Percentiles rank a stretch among this genome's conserved stretches.
Evolutionary conservation across 2,888 invertebrate genomes (phyloP).

Genomic region (Nesidiocoris tenuis): DNA sequence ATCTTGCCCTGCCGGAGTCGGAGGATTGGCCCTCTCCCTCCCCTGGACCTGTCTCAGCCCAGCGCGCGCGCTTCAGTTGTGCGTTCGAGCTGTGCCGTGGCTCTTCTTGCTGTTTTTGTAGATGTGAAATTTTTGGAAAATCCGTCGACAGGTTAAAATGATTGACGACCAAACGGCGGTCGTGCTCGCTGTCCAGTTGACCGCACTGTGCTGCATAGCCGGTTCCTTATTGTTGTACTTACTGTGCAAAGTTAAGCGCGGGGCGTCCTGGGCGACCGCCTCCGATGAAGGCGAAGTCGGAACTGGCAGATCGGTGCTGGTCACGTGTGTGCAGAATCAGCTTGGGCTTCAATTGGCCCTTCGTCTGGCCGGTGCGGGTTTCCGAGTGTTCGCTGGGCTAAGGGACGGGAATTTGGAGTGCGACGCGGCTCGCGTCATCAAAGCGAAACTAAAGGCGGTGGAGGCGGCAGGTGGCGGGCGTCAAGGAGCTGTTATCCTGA

Average conservation of each 20-base stretch:
- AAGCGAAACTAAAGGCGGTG: constrained; percentile 56
- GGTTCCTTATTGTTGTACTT: constrained; percentile 78
- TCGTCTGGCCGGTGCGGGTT: constrained; percentile 69
- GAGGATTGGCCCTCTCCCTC: neutral
- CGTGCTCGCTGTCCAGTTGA: constrained; percentile 75
- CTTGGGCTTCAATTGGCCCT: constrained; percentile 73
- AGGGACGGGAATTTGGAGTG: constrained; percentile 44
- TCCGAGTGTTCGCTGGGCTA: constrained; percentile 75
- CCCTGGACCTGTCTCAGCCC: neutral
- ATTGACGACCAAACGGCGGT: constrained; percentile 82
- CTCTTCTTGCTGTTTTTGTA: neutral
- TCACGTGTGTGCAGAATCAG: constrained; percentile 78
- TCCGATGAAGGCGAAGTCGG: constrained; percentile 50
- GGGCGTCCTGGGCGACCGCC: constrained; percentile 45
- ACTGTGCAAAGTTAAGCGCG: constrained; percentile 65
- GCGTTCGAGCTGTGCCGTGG: neutral
- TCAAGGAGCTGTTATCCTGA: constrained; percentile 59
- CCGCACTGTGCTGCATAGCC: constrained; percentile 78
- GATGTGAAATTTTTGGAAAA: neutral
- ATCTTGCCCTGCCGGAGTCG: neutral
- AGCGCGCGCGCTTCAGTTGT: neutral
- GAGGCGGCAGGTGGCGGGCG: constrained; percentile 53
- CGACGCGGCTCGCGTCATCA: constrained; percentile 50
- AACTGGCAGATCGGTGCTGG: constrained; percentile 68
- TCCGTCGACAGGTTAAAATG: neutral